Base-by-base conservation (phyloP, 2,888 invertebrate species). In the Choreutis nemorana region DNA sequence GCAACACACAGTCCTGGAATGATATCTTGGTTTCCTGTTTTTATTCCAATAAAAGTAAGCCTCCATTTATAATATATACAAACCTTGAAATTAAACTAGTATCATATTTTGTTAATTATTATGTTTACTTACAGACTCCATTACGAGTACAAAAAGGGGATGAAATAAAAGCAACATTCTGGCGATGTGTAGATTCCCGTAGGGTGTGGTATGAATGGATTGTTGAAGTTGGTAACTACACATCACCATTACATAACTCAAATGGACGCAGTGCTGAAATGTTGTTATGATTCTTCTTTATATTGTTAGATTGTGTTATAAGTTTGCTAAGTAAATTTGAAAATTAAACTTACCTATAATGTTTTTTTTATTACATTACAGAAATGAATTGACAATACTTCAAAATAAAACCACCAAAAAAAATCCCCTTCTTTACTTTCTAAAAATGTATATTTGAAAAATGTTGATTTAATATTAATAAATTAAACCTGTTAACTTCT, bases 1-100 rank as follows among this genome's bases (percentile, higher is more conserved):
- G 81, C 84, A 25, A 91, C 91, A 1, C 92, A 94, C 59, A 94
- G 96, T 11, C 82, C 83, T 1, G 93, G 92, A 44, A 94, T 99
- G 94, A 91, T 95, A 51, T 95, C 95, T 37, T 99, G 99, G 99
- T 99, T 98, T 63, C 97, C 98, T 4, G 91, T 97, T 40, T 91
- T 91, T 48, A 95, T 98, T 56, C 97, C 98, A 5, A 83, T 95
- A 25, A 82, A 83, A 71, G 92, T 91, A 72, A 68, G 66, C n/a
- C n/a, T n/a, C n/a, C n/a, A n/a, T n/a, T 6, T 18, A 18, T 18
- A 8, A 18, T 18, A 8, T 18, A 18, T 18, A 18, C 18, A 18
- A 5, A 18, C 18, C 5, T 5, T n/a, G n/a, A 10, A 28, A 28
- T 14, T 18, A 6, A 18, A 5, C 18, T 18, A 25, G 15, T 16